Conservation (phyloP, 2,797 vertebrate genomes). For the Pygocentrus nattereri region DNA sequence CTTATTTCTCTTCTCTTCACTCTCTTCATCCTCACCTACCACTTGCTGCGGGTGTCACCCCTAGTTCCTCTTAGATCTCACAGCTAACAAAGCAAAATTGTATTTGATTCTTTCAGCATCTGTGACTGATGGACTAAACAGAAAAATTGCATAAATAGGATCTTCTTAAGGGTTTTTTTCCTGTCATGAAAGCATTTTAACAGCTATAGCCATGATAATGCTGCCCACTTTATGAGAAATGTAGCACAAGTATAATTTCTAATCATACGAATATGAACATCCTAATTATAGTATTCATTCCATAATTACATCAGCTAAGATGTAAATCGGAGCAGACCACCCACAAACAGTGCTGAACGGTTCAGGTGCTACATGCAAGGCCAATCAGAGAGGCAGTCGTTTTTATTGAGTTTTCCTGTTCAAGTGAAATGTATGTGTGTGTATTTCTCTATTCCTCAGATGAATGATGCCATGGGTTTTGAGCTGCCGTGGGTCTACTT, state of each 20-base stretch:
- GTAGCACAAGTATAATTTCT: not conserved
- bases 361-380: not conserved
- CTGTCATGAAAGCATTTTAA: not conserved
- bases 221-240: not conserved
- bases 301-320: not conserved
- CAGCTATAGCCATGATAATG: not conserved
- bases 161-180: not conserved
- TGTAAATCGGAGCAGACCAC: not conserved
- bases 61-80: not conserved
- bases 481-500: conserved; percentile 99
- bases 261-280: not conserved
- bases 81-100: not conserved
- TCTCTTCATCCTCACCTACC: not conserved
- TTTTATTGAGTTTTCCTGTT: not conserved
- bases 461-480: conserved; percentile 99
- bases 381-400: not conserved
- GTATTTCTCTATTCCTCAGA: conserved; percentile 81
- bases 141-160: not conserved
- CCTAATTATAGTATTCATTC: not conserved
- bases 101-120: not conserved
- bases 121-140: not conserved
- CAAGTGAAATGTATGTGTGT: not conserved
- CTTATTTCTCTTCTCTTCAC: not conserved
- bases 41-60: not conserved
- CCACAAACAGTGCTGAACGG: conserved; percentile 2